phyloP scores from a whole-genome alignment of 2,888 invertebrate species.

The Lepidonotus clava region DNA sequence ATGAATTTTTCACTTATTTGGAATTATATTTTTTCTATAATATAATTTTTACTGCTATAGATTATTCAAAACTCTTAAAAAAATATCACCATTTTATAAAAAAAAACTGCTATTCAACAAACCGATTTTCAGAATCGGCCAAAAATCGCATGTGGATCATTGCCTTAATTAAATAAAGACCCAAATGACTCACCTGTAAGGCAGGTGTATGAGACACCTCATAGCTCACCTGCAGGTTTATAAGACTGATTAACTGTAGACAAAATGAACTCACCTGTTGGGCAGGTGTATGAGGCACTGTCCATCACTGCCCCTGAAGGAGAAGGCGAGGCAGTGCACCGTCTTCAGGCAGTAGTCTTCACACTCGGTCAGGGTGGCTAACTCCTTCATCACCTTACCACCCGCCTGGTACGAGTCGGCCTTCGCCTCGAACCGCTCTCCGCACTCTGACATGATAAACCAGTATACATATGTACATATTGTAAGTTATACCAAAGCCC shows the following conservation, averaged over 20 bases:
- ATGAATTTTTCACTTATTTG: too few species aligned
- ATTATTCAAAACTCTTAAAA: too few species aligned
- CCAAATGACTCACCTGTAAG: too few species aligned
- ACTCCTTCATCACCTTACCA: not conserved
- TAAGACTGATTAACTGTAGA: not conserved
- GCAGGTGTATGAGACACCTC: too few species aligned
- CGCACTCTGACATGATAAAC: not conserved
- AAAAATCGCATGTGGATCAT: too few species aligned
- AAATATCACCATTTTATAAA: too few species aligned
- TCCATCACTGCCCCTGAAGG: not conserved
- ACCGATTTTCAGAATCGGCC: too few species aligned
- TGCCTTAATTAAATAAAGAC: too few species aligned
- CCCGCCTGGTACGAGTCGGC: not conserved
- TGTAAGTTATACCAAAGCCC: not conserved
- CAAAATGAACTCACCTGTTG: not conserved
- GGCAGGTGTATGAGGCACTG: not conserved
- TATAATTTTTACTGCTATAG: too few species aligned
- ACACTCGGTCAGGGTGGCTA: not conserved
- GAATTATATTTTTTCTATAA: too few species aligned
- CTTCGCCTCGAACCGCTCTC: not conserved
- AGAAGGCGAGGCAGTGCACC: conserved; percentile 24
- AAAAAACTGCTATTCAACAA: too few species aligned
- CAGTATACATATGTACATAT: not conserved
- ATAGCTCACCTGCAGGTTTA: too few species aligned
- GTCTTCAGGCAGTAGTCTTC: not conserved